Evolutionary conservation across 2,113 vertebrate genomes (phyloP).

Genomic region (Ctenomys sociabilis): DNA sequence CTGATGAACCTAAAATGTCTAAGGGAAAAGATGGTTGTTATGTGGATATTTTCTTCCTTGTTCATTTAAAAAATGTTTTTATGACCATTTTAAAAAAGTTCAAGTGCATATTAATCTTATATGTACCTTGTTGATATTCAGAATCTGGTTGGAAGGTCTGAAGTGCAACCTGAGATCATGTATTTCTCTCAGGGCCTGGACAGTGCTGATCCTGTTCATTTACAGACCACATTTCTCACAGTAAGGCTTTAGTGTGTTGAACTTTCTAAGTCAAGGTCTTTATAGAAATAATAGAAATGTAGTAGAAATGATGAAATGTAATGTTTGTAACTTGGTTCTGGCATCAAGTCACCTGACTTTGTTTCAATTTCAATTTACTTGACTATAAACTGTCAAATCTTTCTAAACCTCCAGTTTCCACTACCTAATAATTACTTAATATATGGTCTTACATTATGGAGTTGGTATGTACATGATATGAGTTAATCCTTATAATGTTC

Average conservation of each 20-base stretch:
- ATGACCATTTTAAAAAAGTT: not conserved
- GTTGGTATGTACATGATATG: not conserved
- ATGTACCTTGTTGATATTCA: not conserved
- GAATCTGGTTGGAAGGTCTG: not conserved
- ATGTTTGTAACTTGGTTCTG: not conserved
- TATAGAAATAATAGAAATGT: not conserved
- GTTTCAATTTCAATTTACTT: not conserved
- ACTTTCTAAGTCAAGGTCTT: not conserved
- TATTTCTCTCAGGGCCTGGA: not conserved
- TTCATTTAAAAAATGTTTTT: slow-evolving; percentile 1
- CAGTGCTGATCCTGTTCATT: not conserved
- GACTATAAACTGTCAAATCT: not conserved
- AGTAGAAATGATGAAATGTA: not conserved
- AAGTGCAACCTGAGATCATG: not conserved
- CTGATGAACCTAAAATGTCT: not conserved
- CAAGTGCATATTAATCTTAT: not conserved
- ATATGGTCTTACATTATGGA: not conserved
- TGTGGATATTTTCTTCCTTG: not conserved
- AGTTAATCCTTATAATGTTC: not conserved
- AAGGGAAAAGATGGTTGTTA: not conserved
- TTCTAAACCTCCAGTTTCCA: not conserved
- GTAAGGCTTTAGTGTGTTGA: not conserved
- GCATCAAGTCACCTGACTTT: not conserved
- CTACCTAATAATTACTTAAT: not conserved
- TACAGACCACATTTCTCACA: not conserved